Base-by-base conservation (phyloP, 1,140 invertebrate species). In the Zaprionus africanus region DNA sequence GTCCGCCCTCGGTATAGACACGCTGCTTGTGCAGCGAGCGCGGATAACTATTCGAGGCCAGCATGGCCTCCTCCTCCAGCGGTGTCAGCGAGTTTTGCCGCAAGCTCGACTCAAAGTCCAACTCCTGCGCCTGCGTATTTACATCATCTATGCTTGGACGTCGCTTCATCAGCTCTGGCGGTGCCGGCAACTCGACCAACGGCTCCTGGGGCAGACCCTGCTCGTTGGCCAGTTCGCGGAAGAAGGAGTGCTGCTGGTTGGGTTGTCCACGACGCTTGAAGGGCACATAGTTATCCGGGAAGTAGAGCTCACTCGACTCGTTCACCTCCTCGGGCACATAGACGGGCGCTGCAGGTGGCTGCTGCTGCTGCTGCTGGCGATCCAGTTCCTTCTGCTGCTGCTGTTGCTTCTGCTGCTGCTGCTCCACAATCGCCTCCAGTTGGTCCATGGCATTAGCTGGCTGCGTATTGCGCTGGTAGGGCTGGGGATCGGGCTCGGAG, bases 1-100 rank as follows among this genome's bases (percentile, higher is more conserved):
- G 76, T 15, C 95, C 95, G 15, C 95, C 95, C 91, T 96, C 95
- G 0, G 94, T 95, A 78, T 94, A 96, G 1, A 95, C 92, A 11
- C 93, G 75, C 60, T 90, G 84, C 11, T 76, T 76, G 22, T 78
- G 75, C 15, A 66, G 43, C 5, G 34, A 41, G 13, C 74, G 58
- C 1, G 90, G 90, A 64, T 81, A 92, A 19, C 71, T 79, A 46
- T 92, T 92, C 43, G 91, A 87, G 6, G 88, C 81, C 66, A 92
- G 51, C 85, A 92, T 92, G 7, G 88, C 91, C 77, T 92, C 91
- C 51, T 92, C 91, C 69, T 92, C 85, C 19, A 92, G 54, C 0
- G 91, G 91, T 7, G 91, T 92, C 38, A 92, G 64, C 7, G 91
- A 92, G 36, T 92, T 92, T 9, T 77, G 76, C 51, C 90, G 46